phyloP scores from a whole-genome alignment of 1,140 invertebrate species.

The Drosophila rufa region DNA sequence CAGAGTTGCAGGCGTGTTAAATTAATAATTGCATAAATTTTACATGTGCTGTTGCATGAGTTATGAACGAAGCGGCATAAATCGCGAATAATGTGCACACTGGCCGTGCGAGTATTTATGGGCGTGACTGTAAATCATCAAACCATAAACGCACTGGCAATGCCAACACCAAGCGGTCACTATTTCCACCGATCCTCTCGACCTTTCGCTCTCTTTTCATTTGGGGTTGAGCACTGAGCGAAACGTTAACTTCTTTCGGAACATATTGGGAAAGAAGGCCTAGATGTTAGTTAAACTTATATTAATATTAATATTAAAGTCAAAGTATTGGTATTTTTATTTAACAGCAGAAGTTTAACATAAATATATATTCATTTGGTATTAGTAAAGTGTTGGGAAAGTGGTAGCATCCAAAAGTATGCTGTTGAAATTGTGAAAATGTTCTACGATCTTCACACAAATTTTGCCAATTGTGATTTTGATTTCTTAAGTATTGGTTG shows the following conservation, averaged over 20 bases:
- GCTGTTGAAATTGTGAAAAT: neutral
- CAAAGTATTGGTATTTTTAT: neutral
- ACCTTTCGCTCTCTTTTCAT: constrained; percentile 21
- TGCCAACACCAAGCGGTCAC: constrained; percentile 57
- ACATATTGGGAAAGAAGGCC: neutral
- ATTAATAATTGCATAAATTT: constrained; percentile 85
- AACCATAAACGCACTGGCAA: constrained; percentile 82
- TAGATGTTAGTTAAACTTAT: neutral
- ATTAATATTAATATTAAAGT: no score
- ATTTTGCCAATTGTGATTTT: neutral
- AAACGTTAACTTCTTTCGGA: neutral
- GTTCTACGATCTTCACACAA: neutral
- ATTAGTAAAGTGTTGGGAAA: neutral
- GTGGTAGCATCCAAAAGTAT: neutral
- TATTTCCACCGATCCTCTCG: constrained; percentile 29
- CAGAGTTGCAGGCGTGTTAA: constrained; percentile 66
- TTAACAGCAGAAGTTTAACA: neutral
- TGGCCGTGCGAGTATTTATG: constrained; percentile 85
- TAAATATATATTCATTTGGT: neutral
- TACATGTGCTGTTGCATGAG: constrained; percentile 84
- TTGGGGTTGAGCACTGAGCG: neutral
- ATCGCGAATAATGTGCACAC: constrained; percentile 85
- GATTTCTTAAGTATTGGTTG: neutral
- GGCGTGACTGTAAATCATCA: constrained; percentile 83
- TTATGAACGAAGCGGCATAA: constrained; percentile 82